These are phyloP conservation scores for Chymomyza caudatula DNA, from an alignment of 2,888 invertebrate genomes.

Conservation along the genomic window DNA sequence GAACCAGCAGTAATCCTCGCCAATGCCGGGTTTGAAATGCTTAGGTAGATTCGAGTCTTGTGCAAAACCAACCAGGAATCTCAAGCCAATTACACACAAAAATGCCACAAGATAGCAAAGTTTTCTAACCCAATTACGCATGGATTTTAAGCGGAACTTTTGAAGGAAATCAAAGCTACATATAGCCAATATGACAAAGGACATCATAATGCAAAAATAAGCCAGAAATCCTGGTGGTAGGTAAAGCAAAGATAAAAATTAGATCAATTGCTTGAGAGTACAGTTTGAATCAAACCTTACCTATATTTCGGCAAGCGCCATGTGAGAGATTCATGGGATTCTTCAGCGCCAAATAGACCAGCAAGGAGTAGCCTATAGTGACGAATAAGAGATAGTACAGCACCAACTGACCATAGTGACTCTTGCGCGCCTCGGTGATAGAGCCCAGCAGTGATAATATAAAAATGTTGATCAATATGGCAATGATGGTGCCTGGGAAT, in stretches of 20 bases:
- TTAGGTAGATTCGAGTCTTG: constrained; percentile 64
- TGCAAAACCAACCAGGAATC: constrained; percentile 57
- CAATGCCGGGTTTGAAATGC: constrained; percentile 67
- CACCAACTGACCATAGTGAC: constrained; percentile 66
- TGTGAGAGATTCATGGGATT: constrained; percentile 68
- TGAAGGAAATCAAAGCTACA: constrained; percentile 67
- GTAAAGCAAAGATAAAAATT: background rate
- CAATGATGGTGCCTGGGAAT: constrained; percentile 55
- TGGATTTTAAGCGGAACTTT: constrained; percentile 51
- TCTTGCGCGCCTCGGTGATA: constrained; percentile 61
- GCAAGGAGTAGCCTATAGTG: constrained; percentile 54
- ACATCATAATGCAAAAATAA: constrained; percentile 65
- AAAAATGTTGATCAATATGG: constrained; percentile 65
- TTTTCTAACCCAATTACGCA: constrained; percentile 60
- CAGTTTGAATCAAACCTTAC: constrained; percentile 30
- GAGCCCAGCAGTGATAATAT: constrained; percentile 60
- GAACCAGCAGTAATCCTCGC: constrained; percentile 71
- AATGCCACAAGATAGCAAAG: constrained; percentile 44
- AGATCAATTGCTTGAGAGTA: background rate
- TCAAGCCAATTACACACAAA: constrained; percentile 44
- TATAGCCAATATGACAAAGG: constrained; percentile 62
- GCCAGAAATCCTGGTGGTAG: constrained; percentile 72
- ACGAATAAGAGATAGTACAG: constrained; percentile 61
- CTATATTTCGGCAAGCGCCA: constrained; percentile 62
- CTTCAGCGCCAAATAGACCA: constrained; percentile 66